Evolutionary conservation across 2,888 invertebrate species (phyloP).

Genomic region (Apantesis nais): DNA sequence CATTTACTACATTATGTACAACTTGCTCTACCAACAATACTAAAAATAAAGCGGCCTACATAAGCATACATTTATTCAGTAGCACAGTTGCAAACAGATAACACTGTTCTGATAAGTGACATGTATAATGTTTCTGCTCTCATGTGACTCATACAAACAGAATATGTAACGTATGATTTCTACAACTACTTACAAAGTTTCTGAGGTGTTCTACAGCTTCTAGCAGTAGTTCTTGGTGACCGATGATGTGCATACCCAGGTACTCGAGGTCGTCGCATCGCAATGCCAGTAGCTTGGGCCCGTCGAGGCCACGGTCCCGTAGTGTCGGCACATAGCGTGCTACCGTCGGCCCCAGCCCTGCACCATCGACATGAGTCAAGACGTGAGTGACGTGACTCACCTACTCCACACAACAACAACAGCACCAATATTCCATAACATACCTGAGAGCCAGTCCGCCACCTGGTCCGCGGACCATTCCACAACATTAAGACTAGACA

Average conservation of each 20-base stretch:
- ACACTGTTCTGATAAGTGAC: constrained; percentile 41
- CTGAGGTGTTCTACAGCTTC: constrained; percentile 96
- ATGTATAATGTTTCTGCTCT: constrained; percentile 27
- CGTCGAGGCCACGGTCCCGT: constrained; percentile 92
- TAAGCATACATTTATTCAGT: constrained; percentile 30
- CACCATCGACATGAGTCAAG: constrained; percentile 42
- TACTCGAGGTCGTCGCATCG: constrained; percentile 95
- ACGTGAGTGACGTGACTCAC: constrained; percentile 53
- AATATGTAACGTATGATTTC: constrained; percentile 7
- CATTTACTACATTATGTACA: constrained; percentile 21
- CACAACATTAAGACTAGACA: constrained; percentile 87
- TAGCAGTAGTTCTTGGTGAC: constrained; percentile 96
- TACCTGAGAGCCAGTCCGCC: constrained; percentile 96
- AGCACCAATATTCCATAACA: constrained; percentile 26
- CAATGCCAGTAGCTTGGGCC: constrained; percentile 92
- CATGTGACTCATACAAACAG: constrained; percentile 38
- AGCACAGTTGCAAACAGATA: constrained; percentile 40
- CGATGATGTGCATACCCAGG: constrained; percentile 93
- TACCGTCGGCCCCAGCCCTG: constrained; percentile 92
- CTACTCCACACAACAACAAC: constrained; percentile 30
- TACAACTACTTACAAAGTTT: constrained; percentile 90
- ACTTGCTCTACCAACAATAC: constrained; percentile 23
- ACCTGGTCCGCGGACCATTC: constrained; percentile 97
- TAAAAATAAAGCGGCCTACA: constrained; percentile 35
- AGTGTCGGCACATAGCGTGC: constrained; percentile 93